Evolutionary conservation across 2,113 vertebrate species (phyloP), one percentile per base, ranked within the genome.

Genomic region (Dasyurus viverrinus): DNA sequence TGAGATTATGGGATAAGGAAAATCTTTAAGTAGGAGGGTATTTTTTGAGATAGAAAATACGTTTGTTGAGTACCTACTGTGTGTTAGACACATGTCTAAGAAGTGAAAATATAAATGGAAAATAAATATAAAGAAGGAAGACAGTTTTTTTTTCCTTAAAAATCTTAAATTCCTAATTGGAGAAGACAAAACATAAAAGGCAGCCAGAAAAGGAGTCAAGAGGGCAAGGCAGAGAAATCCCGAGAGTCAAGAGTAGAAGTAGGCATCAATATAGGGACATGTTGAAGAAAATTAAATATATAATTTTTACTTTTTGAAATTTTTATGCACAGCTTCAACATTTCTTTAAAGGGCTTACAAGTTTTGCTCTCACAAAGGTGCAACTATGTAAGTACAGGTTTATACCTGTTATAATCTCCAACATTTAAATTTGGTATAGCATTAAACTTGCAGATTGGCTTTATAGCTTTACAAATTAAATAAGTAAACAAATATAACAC

Each of bases 301-400:
- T 50, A 48, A 48, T 3, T 47, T 50, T 26, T 90, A 30, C 30
- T 90, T 48, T 60, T 60, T 60, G 27, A 60, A 60, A 60, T 76
- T n/a, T 76, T 36, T 76, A 36, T 76, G 12, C 4, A n/a, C 30
- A 76, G 90, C 55, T 96, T 95, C 89, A 96, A 91, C 93, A 91
- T 90, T 92, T 47, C 4, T 23, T 93, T 89, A n/a, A 8, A 53
- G 14, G 92, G 23, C 54, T 53, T 96, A 8, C 60, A n/a, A n/a
- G 6, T 14, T 76, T 19, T 76, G 60, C 60, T 76, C 12, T 76
- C 14, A 19, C 12, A 92, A 93, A 91, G 90, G 46, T 46, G 3
- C 46, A 96, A 53, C 14, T n/a, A 19, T n/a, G 0, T 48, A 93
- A 96, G 36, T 93, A 5, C 36, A 93, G 12, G 42, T 89, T 96